Percentiles rank a stretch among this genome's conserved stretches.
Evolutionary conservation across 2,113 vertebrate species (phyloP).

Genomic region (Alouatta palliata): DNA sequence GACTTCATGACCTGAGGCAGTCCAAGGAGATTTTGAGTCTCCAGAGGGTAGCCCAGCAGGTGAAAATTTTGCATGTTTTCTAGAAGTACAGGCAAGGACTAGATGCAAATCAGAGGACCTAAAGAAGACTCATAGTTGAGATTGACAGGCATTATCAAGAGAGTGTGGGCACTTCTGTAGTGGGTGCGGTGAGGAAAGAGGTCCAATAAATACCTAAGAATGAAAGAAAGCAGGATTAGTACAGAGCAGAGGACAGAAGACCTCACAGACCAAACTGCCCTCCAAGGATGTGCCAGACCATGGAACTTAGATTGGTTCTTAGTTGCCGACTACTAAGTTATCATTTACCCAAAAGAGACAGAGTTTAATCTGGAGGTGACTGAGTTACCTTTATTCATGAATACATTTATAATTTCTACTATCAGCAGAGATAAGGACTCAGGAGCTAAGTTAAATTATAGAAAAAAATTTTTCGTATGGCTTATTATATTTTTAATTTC

Average conservation of each 20-base stretch:
- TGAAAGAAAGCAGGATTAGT: neutral
- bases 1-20: neutral
- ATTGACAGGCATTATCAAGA: neutral
- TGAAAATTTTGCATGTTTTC: neutral
- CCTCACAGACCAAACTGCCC: neutral
- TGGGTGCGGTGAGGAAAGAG: neutral
- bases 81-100: neutral
- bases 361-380: neutral
- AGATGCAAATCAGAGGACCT: neutral
- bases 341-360: neutral
- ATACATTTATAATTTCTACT: neutral
- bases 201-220: neutral
- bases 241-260: neutral
- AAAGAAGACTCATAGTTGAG: neutral
- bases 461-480: neutral
- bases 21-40: neutral
- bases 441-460: neutral
- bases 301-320: neutral
- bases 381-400: neutral
- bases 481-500: constrained; percentile 10
- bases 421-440: neutral
- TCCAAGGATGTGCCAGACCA: neutral
- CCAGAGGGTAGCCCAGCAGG: neutral
- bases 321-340: neutral
- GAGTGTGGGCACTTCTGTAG: neutral